Base-by-base conservation (phyloP, 1,140 invertebrate species). In the Eurosta solidaginis region DNA sequence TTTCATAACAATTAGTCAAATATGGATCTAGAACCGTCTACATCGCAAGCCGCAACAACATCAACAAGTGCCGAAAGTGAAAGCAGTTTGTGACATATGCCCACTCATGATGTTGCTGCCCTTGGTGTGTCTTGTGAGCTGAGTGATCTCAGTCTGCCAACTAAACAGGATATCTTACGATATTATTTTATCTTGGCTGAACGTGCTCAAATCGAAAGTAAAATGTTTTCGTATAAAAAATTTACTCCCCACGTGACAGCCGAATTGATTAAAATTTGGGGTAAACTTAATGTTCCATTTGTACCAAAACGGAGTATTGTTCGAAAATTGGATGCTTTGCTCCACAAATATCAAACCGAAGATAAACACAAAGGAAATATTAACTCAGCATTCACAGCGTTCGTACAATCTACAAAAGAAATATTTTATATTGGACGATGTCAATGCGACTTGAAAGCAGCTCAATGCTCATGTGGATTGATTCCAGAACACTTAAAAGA, bases 401-500 rank as follows among this genome's bases (percentile, higher is more conserved):
- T 52, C 50, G 50, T 52, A 25, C 50, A 52, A 52, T 52, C 50
- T n/a, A 52, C 50, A 9, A 52, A 52, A 52, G 50, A 52, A 52
- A 20, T 20, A 52, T 52, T 52, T 52, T 52, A 52, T 25, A 52
- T 52, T 52, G 50, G 50, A n/a, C n/a, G n/a, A n/a, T n/a, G n/a
- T n/a, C 7, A 52, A 52, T 36, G 74, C n/a, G n/a, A n/a, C n/a
- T n/a, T 45, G 12, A 44, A 73, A 10, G 25, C 27, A 9, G 17
- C n/a, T n/a, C n/a, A n/a, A n/a, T 73, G 22, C 63, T 73, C 63
- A 73, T 73, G 63, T 73, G 63, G 63, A 73, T 73, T 73, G 33
- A 73, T 73, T 73, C 63, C 63, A 33, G 50, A 52, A 20, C 7
- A 52, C 25, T 52, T 52, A 17, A 52, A 52, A 52, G 50, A 52